Evolutionary conservation across 2,113 vertebrate genomes (phyloP).

Genomic region (Platysteira castanea): DNA sequence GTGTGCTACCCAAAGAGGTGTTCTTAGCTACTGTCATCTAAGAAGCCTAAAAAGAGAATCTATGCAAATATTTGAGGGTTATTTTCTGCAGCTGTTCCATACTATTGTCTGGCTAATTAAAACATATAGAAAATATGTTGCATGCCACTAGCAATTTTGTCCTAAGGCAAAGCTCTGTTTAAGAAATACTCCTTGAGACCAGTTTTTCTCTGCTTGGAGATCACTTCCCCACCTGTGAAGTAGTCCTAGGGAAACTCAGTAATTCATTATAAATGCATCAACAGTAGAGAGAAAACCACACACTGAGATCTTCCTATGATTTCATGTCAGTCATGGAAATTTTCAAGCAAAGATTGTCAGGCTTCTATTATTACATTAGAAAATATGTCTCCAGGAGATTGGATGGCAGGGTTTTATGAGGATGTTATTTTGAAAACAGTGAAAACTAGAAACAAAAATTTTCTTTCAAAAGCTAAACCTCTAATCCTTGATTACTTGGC

Average conservation of each 20-base stretch:
- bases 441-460: not conserved
- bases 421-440: not conserved
- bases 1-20: not conserved
- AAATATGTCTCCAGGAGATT: not conserved
- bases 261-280: not conserved
- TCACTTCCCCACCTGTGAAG: not conserved
- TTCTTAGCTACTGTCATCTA: not conserved
- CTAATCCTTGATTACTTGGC: constrained; percentile 12
- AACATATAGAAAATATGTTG: not conserved
- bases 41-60: not conserved
- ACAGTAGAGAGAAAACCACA: not conserved
- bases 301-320: not conserved
- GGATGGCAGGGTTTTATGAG: not conserved
- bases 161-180: not conserved
- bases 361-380: not conserved
- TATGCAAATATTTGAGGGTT: not conserved
- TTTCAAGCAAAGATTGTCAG: not conserved
- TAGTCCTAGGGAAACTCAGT: not conserved
- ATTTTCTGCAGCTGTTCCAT: not conserved
- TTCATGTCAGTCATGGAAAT: not conserved
- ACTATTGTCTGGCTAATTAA: not conserved
- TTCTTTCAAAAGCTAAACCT: not conserved
- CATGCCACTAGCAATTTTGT: not conserved
- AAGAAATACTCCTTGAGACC: not conserved
- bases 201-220: not conserved